Evolutionary conservation across 2,888 invertebrate genomes (phyloP).

Genomic region (Amphipyra tragopoginis): DNA sequence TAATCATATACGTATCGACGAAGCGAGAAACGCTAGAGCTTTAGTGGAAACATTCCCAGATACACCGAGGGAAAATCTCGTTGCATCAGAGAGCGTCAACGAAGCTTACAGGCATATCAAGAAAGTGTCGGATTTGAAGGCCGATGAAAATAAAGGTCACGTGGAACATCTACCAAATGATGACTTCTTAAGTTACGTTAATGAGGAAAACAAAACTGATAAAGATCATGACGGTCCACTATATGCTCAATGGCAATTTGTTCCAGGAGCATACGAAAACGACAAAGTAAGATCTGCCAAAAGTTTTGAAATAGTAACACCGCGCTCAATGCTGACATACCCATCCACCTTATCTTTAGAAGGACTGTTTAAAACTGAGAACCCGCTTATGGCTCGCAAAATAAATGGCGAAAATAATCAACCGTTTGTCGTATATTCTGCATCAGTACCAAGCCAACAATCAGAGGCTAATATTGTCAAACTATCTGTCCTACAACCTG

Average conservation of each 20-base stretch:
- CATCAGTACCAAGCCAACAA: conserved; percentile 74
- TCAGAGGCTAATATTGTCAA: conserved; percentile 78
- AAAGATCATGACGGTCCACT: conserved; percentile 67
- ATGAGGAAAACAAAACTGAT: conserved; percentile 78
- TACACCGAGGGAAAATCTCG: conserved; percentile 81
- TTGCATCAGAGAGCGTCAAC: conserved; percentile 87
- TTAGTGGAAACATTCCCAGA: conserved; percentile 77
- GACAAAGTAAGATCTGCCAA: conserved; percentile 75
- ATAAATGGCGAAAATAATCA: conserved; percentile 69
- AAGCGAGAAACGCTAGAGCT: conserved; percentile 86
- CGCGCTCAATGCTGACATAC: conserved; percentile 82
- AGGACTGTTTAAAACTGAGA: conserved; percentile 91
- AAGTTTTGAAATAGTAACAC: conserved; percentile 80
- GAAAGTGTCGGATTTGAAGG: conserved; percentile 61
- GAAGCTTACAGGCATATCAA: conserved; percentile 84
- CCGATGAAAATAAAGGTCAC: conserved; percentile 57
- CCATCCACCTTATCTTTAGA: conserved; percentile 92
- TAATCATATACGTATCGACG: conserved; percentile 86
- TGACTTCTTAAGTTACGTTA: conserved; percentile 80
- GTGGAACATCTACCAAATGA: conserved; percentile 76
- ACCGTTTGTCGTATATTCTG: conserved; percentile 86
- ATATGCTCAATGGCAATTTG: conserved; percentile 81
- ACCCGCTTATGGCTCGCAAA: conserved; percentile 75
- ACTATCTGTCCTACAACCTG: conserved; percentile 75
- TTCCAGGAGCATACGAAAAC: conserved; percentile 87